Percentiles rank a stretch among this genome's conserved stretches.
Conservation (phyloP, 2,113 vertebrate genomes). For the Gopherus flavomarginatus region DNA sequence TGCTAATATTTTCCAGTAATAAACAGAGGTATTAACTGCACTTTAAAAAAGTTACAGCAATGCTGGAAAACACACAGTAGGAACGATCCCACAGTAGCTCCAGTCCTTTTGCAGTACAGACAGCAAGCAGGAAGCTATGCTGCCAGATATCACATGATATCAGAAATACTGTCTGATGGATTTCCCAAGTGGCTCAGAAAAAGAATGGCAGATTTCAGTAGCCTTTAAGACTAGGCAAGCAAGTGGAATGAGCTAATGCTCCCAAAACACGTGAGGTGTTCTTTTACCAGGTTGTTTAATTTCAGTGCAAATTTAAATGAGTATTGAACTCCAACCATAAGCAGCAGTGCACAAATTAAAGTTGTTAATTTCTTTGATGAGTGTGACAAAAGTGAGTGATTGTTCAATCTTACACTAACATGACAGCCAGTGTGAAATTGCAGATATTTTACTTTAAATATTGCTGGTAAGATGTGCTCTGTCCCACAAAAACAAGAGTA, state of each 20-base stretch:
- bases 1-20: neutral
- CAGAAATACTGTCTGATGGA: fast-evolving
- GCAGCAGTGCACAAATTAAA: constrained; percentile 31
- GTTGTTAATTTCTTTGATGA: neutral
- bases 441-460: fast-evolving
- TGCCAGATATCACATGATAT: fast-evolving
- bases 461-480: fast-evolving
- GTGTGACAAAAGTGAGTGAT: neutral
- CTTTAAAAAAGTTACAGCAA: no score
- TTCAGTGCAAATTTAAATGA: constrained; percentile 35
- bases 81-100: fast-evolving
- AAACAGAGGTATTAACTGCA: no score
- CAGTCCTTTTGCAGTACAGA: fast-evolving
- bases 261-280: neutral
- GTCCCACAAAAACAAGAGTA: neutral
- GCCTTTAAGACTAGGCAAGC: neutral
- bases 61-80: no score
- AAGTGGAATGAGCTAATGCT: neutral
- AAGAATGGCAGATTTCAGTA: neutral
- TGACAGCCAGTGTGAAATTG: neutral
- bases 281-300: constrained; percentile 47
- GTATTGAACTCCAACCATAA: neutral
- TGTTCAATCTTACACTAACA: neutral
- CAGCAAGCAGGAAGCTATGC: neutral
- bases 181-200: fast-evolving